Base-by-base conservation (phyloP, 2,797 vertebrate species). In the Antrozous pallidus region DNA sequence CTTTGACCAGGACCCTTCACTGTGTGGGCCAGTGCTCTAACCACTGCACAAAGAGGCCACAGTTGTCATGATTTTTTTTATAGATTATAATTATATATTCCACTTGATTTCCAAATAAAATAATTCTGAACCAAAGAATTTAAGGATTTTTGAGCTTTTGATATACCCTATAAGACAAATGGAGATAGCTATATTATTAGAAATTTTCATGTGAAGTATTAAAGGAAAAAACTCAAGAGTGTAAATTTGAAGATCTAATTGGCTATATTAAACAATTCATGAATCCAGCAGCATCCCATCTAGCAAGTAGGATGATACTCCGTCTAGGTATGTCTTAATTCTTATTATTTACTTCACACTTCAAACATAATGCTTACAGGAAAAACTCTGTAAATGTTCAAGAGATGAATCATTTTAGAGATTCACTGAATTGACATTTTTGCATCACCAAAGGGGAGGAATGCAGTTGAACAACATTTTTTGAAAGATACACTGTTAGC, bases 141-240 rank as follows among this genome's bases (percentile, higher is more conserved):
- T 67, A 92, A 71, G 51, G 13, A 31, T 51, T 89, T 78, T 83
- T 94, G 31, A 93, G 6, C 36, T 90, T 93, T 88, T 77, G 75
- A 33, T 33, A 70, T 40, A 20, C 24, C 18, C 47, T 71, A 16
- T 3, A 67, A 20, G 31, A 42, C 42, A 84, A 85, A 79, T 38
- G 42, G 82, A 71, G 17, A 47, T 56, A 71, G 80, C 12, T 65
- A 24, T 74, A 63, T 91, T 85, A 71, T 73, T 92, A 78, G 42
- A 85, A 90, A 61, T 31, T 8, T 70, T 86, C 40, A 5, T 82
- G 28, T 75, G 11, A 81, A 83, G 47, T 63, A n/a, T 65, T 65
- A n/a, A 61, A 42, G 36, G 31, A 16, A 47, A 65, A 81, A 81
- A 65, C 78, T n/a, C 79, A 24, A 17, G 36, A 1, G 26, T 42